Conservation (phyloP, 2,113 vertebrate genomes). For the Ammodytes dubius region DNA sequence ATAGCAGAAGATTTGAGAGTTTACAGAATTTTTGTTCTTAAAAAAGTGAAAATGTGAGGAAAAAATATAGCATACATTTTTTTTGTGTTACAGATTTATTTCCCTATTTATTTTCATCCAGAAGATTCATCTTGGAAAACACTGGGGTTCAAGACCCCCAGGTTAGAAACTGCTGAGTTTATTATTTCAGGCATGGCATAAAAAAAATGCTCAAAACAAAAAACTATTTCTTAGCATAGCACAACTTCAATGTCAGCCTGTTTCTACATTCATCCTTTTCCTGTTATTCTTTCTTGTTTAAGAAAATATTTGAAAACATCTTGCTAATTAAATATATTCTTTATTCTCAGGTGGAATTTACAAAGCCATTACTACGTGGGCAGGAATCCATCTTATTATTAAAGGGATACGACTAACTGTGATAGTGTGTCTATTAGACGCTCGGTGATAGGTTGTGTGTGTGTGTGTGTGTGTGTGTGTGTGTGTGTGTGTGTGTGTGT, state of each 20-base stretch:
- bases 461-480: not conserved
- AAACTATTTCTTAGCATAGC: not conserved
- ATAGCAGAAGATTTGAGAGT: not conserved
- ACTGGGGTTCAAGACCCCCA: not conserved
- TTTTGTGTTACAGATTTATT: not conserved
- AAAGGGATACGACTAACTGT: constrained; percentile 57
- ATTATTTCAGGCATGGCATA: not conserved
- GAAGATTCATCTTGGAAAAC: not conserved
- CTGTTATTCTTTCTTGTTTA: not conserved
- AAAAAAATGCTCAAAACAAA: not conserved
- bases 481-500: not conserved
- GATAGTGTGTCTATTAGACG: no score
- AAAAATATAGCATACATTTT: no score
- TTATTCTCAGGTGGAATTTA: constrained; percentile 19
- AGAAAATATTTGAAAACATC: constrained; percentile 1
- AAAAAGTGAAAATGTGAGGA: no score
- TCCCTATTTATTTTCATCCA: not conserved
- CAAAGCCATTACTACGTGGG: constrained; percentile 21
- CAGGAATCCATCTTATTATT: constrained; percentile 54
- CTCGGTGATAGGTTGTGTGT: no score
- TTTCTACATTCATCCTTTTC: not conserved
- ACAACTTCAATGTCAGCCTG: not conserved
- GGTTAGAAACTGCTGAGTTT: not conserved
- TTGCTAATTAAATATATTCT: not conserved
- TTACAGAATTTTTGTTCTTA: not conserved